A percentile compares a stretch with the other conserved stretches of the same genome.
Conservation (phyloP, 2,797 vertebrate genomes). For the Syngnathus acus region DNA sequence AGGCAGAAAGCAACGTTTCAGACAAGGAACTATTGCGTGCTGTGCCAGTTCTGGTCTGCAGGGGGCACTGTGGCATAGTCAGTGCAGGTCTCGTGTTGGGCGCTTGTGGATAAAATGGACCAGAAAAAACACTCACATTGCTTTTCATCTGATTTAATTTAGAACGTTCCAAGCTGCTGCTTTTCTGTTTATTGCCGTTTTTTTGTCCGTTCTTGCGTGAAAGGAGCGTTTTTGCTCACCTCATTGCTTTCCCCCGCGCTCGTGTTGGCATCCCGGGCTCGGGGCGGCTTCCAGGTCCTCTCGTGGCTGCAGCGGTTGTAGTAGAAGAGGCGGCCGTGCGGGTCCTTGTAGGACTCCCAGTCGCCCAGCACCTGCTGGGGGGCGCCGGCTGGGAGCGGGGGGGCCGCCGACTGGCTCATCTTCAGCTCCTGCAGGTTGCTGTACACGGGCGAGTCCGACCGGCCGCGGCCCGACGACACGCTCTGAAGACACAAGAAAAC, state of each 20-base stretch:
- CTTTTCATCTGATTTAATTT: neutral
- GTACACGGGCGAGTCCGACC: slow-evolving; percentile 88
- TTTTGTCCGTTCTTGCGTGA: neutral
- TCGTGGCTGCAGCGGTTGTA: slow-evolving; percentile 87
- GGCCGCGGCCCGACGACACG: slow-evolving; percentile 78
- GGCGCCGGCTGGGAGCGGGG: slow-evolving; percentile 77
- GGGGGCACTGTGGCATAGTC: slow-evolving; percentile 41
- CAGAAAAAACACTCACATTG: neutral
- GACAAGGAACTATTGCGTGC: neutral
- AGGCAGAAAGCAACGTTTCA: neutral
- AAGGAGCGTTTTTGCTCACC: slow-evolving; percentile 53
- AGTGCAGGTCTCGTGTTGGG: neutral
- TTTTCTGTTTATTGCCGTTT: neutral
- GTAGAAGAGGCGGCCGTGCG: slow-evolving; percentile 84
- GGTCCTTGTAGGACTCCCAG: slow-evolving; percentile 91
- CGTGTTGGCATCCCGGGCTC: slow-evolving; percentile 74
- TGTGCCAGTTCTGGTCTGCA: slow-evolving; percentile 17
- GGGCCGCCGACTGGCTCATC: slow-evolving; percentile 80
- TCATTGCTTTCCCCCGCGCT: slow-evolving; percentile 77
- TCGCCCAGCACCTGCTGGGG: slow-evolving; percentile 81
- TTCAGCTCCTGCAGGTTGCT: slow-evolving; percentile 96
- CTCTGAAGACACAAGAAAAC: slow-evolving; percentile 57
- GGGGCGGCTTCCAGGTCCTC: slow-evolving; percentile 91
- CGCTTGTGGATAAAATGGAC: neutral
- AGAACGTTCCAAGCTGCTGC: neutral